Evolutionary conservation across 1,140 invertebrate genomes (phyloP).

Genomic region (Euwallacea similis): DNA sequence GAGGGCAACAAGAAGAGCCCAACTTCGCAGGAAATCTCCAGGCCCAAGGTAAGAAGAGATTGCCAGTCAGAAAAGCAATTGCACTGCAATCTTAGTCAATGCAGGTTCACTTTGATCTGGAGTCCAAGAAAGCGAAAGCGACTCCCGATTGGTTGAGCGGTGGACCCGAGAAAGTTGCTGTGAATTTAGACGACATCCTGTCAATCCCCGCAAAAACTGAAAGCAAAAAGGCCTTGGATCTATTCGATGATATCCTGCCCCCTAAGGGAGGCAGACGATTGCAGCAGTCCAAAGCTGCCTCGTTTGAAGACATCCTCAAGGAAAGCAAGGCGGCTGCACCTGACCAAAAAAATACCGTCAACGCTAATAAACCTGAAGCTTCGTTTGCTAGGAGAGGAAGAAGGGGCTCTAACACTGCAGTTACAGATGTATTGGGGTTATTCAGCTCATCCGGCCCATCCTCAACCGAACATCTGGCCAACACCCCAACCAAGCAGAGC

Average conservation of each 20-base stretch:
- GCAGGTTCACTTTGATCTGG: constrained; percentile 24
- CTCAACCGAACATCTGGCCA: background rate
- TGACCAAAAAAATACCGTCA: background rate
- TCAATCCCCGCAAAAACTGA: constrained; percentile 8
- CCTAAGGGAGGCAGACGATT: constrained; percentile 30
- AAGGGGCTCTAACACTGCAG: constrained; percentile 24
- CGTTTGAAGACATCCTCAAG: constrained; percentile 48
- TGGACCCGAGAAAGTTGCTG: constrained; percentile 2
- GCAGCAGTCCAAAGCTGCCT: constrained; percentile 42
- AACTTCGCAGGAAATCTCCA: constrained; percentile 1
- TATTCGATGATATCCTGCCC: constrained; percentile 48
- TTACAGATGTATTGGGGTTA: constrained; percentile 31
- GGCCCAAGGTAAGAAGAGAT: constrained; percentile 18
- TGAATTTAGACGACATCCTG: constrained; percentile 15
- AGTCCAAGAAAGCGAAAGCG: constrained; percentile 19
- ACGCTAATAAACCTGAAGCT: constrained; percentile 2
- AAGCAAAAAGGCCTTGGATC: constrained; percentile 33
- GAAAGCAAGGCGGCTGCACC: constrained; percentile 39
- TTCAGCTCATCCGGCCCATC: constrained; percentile 7
- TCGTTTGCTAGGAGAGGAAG: constrained; percentile 24
- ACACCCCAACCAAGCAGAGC: constrained; percentile 7
- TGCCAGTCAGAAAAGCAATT: no score
- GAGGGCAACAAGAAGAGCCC: constrained; percentile 31
- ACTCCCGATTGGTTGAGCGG: constrained; percentile 20
- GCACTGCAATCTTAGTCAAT: background rate